Base-by-base conservation (phyloP, 2,797 vertebrate species). In the Lacerta viridis region DNA sequence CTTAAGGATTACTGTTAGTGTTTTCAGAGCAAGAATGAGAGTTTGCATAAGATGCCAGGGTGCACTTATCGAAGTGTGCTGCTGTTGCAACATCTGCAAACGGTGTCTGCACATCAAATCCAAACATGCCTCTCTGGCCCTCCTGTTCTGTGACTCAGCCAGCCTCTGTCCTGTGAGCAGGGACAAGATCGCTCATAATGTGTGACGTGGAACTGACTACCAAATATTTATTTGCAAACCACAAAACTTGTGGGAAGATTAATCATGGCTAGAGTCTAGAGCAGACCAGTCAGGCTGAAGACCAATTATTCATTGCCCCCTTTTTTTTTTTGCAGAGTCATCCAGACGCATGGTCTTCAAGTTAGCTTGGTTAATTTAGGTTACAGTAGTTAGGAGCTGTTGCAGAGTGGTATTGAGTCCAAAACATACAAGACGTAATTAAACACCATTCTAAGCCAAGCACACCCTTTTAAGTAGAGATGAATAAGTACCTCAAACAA, bases 391-490 rank as follows among this genome's bases (percentile, higher is more conserved):
- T 33, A 33, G 84, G 80, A 89, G 17, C 59, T 87, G 5, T 50
- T 50, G 3, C 84, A 72, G 82, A 50, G 39, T 2, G 0, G 84
- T 61, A 88, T 91, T 87, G 64, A 83, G 87, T 84, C 84, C 87
- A 68, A 88, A 0, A 17, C 71, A 83, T 18, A 88, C 27, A 64
- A 93, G 91, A 89, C 29, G 5, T 88, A 17, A 74, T 93, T 93
- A 92, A 86, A 3, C 46, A 83, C 76, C 46, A 15, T 88, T 90
- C 18, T 46, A 87, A 88, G 2, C n/a, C 61, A 87, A 82, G 18
- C 78, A 43, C 89, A 66, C 86, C 91, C 89, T 95, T 90, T 0
- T 5, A 68, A 91, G 83, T 29, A 87, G 68, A 55, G n/a, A 79
- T 85, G 55, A 90, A 84, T 85, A 43, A 64, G 20, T 90, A 61